Percentiles rank a stretch among this genome's conserved stretches.
Conservation (phyloP, 1,140 invertebrate species). For the Conus ventricosus region DNA sequence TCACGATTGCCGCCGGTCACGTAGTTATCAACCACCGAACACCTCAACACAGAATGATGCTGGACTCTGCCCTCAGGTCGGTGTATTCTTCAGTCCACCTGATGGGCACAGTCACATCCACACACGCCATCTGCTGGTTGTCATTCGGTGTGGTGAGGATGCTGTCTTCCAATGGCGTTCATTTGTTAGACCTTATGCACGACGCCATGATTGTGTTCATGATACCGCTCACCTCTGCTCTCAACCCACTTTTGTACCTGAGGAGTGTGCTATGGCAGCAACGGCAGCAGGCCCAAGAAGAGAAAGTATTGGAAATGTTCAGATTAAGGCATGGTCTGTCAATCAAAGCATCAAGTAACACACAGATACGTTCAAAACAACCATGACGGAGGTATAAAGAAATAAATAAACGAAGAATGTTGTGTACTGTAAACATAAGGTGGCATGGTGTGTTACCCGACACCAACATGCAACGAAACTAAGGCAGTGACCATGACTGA, state of each 20-base stretch:
- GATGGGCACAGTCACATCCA: conserved; percentile 42
- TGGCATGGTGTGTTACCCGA: too few species aligned
- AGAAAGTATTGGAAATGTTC: neutral
- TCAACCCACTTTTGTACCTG: conserved; percentile 3
- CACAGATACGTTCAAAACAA: too few species aligned
- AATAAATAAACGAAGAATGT: too few species aligned
- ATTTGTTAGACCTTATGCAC: neutral
- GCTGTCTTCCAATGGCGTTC: neutral
- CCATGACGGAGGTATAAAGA: too few species aligned
- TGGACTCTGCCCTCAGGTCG: neutral
- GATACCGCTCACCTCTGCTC: conserved; percentile 4
- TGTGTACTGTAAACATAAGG: too few species aligned
- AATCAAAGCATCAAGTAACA: too few species aligned
- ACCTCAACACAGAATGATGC: conserved; percentile 14
- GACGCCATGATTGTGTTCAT: neutral
- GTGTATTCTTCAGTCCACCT: conserved; percentile 40
- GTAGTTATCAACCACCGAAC: conserved; percentile 42
- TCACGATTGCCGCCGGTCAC: conserved; percentile 49
- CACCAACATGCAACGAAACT: too few species aligned
- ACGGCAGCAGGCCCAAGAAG: neutral
- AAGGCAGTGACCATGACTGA: too few species aligned
- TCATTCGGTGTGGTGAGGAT: conserved; percentile 49
- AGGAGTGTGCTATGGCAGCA: too few species aligned
- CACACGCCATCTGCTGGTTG: conserved; percentile 52
- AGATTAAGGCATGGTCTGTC: too few species aligned